Percentiles rank a stretch among this genome's conserved stretches.
Evolutionary conservation across 1,140 invertebrate species (phyloP).

Genomic region (Leptinotarsa lineolata): DNA sequence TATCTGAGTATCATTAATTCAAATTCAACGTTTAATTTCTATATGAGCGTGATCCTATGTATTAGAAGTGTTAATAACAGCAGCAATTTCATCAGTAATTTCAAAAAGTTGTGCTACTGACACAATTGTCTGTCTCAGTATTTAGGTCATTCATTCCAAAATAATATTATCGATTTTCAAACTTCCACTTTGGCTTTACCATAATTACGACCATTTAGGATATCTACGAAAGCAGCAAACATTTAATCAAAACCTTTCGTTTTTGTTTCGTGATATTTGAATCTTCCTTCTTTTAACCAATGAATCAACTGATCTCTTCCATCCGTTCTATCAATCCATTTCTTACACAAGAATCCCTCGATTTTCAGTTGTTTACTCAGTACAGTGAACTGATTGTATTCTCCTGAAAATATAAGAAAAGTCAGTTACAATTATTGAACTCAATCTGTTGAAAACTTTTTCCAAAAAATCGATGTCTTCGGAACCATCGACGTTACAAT

Average conservation of each 20-base stretch:
- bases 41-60: no score
- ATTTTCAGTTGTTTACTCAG: slow-evolving; percentile 61
- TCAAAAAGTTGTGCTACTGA: fast-evolving
- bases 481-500: no score
- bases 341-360: slow-evolving; percentile 60
- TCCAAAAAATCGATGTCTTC: no score
- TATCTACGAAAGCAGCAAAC: slow-evolving; percentile 65
- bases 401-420: no score
- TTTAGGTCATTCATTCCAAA: no score
- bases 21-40: no score
- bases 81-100: neutral
- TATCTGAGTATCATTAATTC: no score
- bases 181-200: slow-evolving; percentile 66
- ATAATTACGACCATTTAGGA: slow-evolving; percentile 65
- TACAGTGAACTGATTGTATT: slow-evolving; percentile 32
- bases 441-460: slow-evolving; percentile 8
- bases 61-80: no score
- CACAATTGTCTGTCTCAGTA: no score
- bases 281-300: slow-evolving; percentile 63
- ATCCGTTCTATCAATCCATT: slow-evolving; percentile 62
- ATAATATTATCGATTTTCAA: no score
- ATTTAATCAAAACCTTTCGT: slow-evolving; percentile 69
- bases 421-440: no score
- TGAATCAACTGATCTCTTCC: slow-evolving; percentile 63
- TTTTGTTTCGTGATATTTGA: slow-evolving; percentile 65